Percentiles rank a stretch among this genome's conserved stretches.
Evolutionary conservation across 2,888 invertebrate genomes (phyloP).

Genomic region (Lepidocyrtoides sp.): DNA sequence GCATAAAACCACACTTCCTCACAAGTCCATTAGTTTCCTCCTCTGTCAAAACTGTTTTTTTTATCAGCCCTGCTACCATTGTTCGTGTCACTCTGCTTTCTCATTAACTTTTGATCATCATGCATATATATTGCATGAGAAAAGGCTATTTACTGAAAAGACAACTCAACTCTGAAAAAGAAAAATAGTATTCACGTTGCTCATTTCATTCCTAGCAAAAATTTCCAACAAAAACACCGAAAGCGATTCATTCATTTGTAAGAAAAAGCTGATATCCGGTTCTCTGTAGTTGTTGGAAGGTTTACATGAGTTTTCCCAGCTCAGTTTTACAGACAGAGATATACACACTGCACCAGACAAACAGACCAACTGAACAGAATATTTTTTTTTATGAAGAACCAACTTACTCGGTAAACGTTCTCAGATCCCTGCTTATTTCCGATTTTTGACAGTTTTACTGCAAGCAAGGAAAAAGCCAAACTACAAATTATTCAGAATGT

Average conservation of each 20-base stretch:
- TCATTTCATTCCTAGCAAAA: background rate
- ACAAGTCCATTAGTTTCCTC: no score
- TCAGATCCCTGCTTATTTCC: slow-evolving; percentile 6
- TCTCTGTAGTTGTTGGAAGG: background rate
- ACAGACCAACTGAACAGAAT: background rate
- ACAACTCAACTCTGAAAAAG: background rate
- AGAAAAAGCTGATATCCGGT: slow-evolving; percentile 8
- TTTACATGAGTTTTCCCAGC: background rate
- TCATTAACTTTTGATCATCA: slow-evolving; percentile 4
- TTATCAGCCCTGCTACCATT: no score
- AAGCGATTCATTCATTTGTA: background rate
- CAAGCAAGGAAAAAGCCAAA: background rate
- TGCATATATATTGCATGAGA: slow-evolving; percentile 21
- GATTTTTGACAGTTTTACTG: slow-evolving; percentile 16
- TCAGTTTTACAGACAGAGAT: background rate
- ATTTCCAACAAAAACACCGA: background rate
- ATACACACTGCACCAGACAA: background rate
- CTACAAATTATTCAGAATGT: slow-evolving; percentile 12
- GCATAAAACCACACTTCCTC: background rate
- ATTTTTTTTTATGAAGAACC: background rate
- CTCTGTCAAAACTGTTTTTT: no score
- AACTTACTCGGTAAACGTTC: background rate
- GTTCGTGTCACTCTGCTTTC: no score
- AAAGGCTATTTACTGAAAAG: background rate
- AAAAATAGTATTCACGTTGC: background rate